phyloP scores from a whole-genome alignment of 1,140 invertebrate genomes.

The Amphibalanus amphitrite region DNA sequence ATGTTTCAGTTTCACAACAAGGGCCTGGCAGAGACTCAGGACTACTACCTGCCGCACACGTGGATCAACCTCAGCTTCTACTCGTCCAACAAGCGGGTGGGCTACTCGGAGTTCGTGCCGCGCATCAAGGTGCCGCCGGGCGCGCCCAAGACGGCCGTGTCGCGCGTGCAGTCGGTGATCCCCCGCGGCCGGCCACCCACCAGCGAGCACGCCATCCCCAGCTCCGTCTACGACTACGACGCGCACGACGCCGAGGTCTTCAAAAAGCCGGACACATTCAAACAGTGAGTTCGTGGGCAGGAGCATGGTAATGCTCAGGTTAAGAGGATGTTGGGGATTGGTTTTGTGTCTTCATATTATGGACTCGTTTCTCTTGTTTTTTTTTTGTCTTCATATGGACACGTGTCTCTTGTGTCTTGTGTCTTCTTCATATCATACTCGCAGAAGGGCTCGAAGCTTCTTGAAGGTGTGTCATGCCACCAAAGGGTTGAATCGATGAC shows the following conservation, averaged over 20 bases:
- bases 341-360: too few species aligned
- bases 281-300: slow-evolving; percentile 1
- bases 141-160: background rate
- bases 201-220: background rate
- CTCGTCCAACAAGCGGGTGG: slow-evolving; percentile 80
- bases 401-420: too few species aligned
- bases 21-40: slow-evolving; percentile 48
- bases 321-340: too few species aligned
- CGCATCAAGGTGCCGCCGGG: slow-evolving; percentile 63
- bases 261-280: background rate
- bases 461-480: too few species aligned
- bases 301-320: too few species aligned
- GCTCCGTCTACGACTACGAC: slow-evolving; percentile 1
- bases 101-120: slow-evolving; percentile 79
- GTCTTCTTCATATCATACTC: too few species aligned
- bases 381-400: too few species aligned
- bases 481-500: too few species aligned
- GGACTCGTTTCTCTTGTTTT: too few species aligned
- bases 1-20: slow-evolving; percentile 72
- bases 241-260: slow-evolving; percentile 2
- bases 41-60: slow-evolving; percentile 89
- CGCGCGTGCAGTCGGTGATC: background rate
- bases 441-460: too few species aligned
- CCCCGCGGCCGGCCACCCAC: too few species aligned
- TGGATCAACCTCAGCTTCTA: slow-evolving; percentile 94